Conservation (phyloP, 2,888 invertebrate species). For the Neria commutata region DNA sequence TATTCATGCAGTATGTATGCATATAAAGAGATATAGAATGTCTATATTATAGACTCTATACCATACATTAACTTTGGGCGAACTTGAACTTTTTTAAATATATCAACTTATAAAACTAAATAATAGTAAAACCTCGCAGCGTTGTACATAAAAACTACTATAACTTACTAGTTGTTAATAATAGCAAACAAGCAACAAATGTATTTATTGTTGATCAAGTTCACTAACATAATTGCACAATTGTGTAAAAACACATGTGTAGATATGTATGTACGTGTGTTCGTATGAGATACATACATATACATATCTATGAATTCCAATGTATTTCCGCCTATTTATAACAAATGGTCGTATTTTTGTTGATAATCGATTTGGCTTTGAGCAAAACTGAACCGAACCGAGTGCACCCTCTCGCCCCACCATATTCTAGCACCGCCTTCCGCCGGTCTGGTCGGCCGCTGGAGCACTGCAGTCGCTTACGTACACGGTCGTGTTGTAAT, state of each 20-base stretch:
- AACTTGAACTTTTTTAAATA: too few relatives aligned
- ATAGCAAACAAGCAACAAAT: too few relatives aligned
- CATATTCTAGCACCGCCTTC: background rate
- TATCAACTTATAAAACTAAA: too few relatives aligned
- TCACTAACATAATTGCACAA: background rate
- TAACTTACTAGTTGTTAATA: too few relatives aligned
- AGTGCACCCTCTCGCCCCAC: background rate
- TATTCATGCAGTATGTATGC: too few relatives aligned
- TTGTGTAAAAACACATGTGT: background rate
- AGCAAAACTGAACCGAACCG: background rate
- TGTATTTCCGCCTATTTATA: background rate
- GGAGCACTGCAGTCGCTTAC: background rate
- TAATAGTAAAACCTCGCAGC: too few relatives aligned
- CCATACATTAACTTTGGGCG: too few relatives aligned
- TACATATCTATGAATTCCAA: background rate
- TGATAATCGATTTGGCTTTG: constrained; percentile 17
- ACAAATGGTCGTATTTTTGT: background rate
- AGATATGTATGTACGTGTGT: background rate
- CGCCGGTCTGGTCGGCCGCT: background rate
- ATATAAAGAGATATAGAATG: too few relatives aligned
- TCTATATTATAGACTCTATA: too few relatives aligned
- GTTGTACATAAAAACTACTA: too few relatives aligned
- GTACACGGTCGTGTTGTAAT: background rate
- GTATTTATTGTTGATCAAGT: background rate
- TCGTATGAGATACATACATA: background rate